Evolutionary conservation across 2,888 invertebrate species (phyloP).

Genomic region (Xestoiulus laeticollis): DNA sequence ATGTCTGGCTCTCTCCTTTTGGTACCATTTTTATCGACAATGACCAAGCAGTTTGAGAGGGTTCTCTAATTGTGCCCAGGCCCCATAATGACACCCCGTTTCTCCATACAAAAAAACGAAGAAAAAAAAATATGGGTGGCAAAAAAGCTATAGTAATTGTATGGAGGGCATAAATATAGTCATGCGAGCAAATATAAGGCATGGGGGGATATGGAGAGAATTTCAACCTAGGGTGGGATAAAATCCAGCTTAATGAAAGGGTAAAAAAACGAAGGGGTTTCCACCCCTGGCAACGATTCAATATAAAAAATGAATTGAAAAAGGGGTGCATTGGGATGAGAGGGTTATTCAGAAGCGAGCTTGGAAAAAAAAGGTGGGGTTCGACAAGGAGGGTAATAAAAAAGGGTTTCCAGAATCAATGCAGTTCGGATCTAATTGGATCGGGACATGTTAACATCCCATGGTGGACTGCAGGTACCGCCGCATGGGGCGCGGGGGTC

Average conservation of each 20-base stretch:
- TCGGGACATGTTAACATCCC: constrained; percentile 7
- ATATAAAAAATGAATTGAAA: constrained; percentile 44
- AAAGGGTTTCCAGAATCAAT: constrained; percentile 45
- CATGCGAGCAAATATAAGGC: constrained; percentile 29
- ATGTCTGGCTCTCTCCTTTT: constrained; percentile 1
- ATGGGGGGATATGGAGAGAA: too few relatives aligned
- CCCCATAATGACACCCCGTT: not conserved
- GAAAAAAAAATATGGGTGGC: not conserved
- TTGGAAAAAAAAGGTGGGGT: constrained; percentile 43
- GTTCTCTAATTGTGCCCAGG: not conserved
- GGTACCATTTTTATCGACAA: constrained; percentile 27
- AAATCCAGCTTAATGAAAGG: constrained; percentile 48
- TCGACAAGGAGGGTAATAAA: constrained; percentile 31
- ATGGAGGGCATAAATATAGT: constrained; percentile 36
- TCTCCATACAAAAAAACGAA: constrained; percentile 7
- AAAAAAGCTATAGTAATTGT: constrained; percentile 46
- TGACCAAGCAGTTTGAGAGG: constrained; percentile 10
- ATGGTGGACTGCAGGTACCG: constrained; percentile 13
- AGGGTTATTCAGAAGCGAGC: not conserved
- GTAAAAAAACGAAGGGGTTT: constrained; percentile 45
- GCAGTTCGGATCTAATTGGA: constrained; percentile 40
- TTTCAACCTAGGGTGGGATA: not conserved
- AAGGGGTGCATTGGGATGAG: constrained; percentile 4
- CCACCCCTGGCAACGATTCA: constrained; percentile 45
- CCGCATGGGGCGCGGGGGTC: constrained; percentile 25